phyloP scores from a whole-genome alignment of 2,797 vertebrate genomes.

The Pseudocheirus occidentalis region DNA sequence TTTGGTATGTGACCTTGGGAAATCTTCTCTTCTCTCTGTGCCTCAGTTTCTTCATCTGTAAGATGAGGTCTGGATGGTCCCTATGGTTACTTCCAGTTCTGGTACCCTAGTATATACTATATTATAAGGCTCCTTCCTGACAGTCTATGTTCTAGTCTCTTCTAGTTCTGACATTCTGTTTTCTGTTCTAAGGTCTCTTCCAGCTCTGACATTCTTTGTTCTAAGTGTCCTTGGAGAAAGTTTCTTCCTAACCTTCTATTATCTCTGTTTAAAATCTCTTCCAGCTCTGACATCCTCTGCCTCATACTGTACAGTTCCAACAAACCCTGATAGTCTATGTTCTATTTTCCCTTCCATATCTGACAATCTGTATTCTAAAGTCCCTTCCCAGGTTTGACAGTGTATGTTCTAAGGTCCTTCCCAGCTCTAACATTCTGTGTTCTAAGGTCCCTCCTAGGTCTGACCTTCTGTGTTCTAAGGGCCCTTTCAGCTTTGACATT shows the following conservation, averaged over 20 bases:
- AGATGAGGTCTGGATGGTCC: neutral
- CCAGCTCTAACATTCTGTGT: neutral
- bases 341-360: neutral
- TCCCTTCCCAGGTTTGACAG: neutral
- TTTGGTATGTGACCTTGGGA: neutral
- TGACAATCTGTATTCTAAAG: neutral
- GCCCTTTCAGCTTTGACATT: too few relatives aligned
- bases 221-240: neutral
- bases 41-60: conserved; percentile 37
- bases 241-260: neutral
- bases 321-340: neutral
- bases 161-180: neutral
- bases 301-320: neutral
- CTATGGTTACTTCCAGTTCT: conserved; percentile 4
- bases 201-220: neutral
- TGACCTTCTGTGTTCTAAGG: neutral
- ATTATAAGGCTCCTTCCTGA: neutral
- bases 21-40: conserved; percentile 60
- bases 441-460: neutral
- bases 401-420: neutral
- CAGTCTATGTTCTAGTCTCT: conserved; percentile 11
- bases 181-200: conserved; percentile 16
- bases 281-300: neutral
- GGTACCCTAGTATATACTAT: conserved; percentile 17
- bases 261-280: neutral